These are phyloP conservation scores for Agriopis aurantiaria DNA, from an alignment of 2,888 invertebrate genomes.

Conservation along the genomic window DNA sequence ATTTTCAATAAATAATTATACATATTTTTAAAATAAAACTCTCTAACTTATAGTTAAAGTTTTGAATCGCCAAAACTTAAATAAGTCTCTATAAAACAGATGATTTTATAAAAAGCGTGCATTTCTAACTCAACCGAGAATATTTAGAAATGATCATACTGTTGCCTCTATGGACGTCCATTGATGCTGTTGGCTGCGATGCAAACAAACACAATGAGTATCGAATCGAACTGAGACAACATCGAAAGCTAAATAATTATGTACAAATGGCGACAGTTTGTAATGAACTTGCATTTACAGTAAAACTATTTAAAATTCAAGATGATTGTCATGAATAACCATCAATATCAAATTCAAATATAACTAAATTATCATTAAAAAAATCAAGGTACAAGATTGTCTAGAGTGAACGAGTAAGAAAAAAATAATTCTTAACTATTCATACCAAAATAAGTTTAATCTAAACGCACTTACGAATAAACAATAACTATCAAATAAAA, in stretches of 20 bases:
- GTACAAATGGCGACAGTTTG: conserved; percentile 61
- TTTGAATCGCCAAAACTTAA: conserved; percentile 85
- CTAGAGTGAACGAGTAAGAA: conserved; percentile 78
- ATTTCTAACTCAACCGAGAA: conserved; percentile 49
- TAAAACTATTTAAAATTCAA: conserved; percentile 57
- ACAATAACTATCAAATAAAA: conserved; percentile 86
- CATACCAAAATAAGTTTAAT: conserved; percentile 83
- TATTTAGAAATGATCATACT: conserved; percentile 39
- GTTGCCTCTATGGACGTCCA: conserved; percentile 69
- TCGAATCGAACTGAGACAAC: conserved; percentile 72
- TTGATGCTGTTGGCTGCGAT: conserved; percentile 76
- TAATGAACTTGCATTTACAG: conserved; percentile 48
- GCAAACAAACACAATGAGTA: conserved; percentile 81
- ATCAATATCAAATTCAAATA: conserved; percentile 78
- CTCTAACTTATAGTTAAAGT: conserved; percentile 86
- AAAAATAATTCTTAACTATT: conserved; percentile 73
- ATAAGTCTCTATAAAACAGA: conserved; percentile 80
- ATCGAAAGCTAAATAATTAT: conserved; percentile 61
- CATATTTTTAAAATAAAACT: conserved; percentile 62
- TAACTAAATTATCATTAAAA: conserved; percentile 78
- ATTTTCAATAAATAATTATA: conserved; percentile 76
- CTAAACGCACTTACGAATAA: conserved; percentile 83
- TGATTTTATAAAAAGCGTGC: conserved; percentile 62
- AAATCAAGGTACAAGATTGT: conserved; percentile 83
- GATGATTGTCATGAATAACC: conserved; percentile 81